Base-by-base conservation (phyloP, 2,888 invertebrate species). In the Stomorhina lunata region DNA sequence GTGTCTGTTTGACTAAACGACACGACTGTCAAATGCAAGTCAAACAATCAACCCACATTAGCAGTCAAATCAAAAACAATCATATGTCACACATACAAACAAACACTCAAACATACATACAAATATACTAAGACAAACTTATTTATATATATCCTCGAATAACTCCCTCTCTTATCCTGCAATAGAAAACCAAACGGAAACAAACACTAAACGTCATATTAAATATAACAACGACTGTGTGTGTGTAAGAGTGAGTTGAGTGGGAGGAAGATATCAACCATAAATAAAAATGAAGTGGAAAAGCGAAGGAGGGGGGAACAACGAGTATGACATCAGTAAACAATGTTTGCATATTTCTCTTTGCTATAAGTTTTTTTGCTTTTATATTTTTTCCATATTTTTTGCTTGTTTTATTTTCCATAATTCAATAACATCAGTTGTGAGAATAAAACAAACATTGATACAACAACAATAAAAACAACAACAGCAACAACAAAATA, bases 1-100 rank as follows among this genome's bases (percentile, higher is more conserved):
- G 15, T 15, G n/a, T n/a, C n/a, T 10, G 37, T n/a, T 6, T n/a
- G 43, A 12, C 17, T 43, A n/a, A 43, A 43, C 3, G 15, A 10
- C 2, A 43, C 17, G 32, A 20, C 17, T 53, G 40, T 32, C 37
- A 15, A 29, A 43, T 63, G 43, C 15, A 43, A 65, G 75, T 55
- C 55, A 76, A 68, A 76, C 37, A 25, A 48, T 68, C 76, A 68
- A 48, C 20, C 22, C 48, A 76, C 59, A 76, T 76, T 68, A 76
- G 59, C 57, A 68, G 40, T 48, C 57, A 66, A 66, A 68, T 68
- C 27, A 37, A 63, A 48, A 63, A 57, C 17, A 48, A 34, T 32
- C 59, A 61, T 7, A 65, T 25, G 12, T 20, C 22, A 32, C 22
- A 7, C 7, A 15, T 3, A 37, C 17, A 34, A 10, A 53, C n/a